phyloP scores from a whole-genome alignment of 64 coral and sea anemone species.

The Dendrophyllia cribrosa region DNA sequence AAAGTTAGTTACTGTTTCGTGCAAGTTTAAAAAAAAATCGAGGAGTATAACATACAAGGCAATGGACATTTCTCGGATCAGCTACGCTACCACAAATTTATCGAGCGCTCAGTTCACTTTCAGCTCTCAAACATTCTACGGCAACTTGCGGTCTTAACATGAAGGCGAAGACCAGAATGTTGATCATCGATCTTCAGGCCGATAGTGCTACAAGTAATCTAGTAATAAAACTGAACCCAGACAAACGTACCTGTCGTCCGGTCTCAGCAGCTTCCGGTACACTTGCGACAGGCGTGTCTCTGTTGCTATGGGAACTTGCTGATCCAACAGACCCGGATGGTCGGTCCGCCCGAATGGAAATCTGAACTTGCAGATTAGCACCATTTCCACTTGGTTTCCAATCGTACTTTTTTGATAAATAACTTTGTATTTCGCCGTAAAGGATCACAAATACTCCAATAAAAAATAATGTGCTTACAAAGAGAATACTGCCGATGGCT shows the following conservation, averaged over 20 bases:
- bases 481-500: not conserved
- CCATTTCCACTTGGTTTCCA: not conserved
- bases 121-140: no score
- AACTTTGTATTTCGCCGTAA: conserved; percentile 16
- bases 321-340: not conserved
- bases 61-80: no score
- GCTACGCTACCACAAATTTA: no score
- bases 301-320: not conserved
- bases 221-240: not conserved
- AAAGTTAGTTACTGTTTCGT: no score
- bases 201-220: no score
- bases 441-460: conserved; percentile 10
- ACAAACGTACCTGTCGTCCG: not conserved
- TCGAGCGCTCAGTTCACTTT: no score
- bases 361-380: not conserved
- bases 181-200: no score
- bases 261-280: not conserved
- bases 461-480: not conserved
- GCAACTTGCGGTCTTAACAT: no score
- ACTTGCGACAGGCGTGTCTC: not conserved
- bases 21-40: no score
- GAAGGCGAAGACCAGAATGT: no score
- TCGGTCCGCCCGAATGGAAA: not conserved
- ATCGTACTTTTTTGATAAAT: conserved; percentile 5
- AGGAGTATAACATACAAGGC: no score